Evolutionary conservation across 37 sponge, comb jelly and placozoan genomes (phyloP), one percentile per base, ranked within the genome.

Genomic region (Beroe ovata): DNA sequence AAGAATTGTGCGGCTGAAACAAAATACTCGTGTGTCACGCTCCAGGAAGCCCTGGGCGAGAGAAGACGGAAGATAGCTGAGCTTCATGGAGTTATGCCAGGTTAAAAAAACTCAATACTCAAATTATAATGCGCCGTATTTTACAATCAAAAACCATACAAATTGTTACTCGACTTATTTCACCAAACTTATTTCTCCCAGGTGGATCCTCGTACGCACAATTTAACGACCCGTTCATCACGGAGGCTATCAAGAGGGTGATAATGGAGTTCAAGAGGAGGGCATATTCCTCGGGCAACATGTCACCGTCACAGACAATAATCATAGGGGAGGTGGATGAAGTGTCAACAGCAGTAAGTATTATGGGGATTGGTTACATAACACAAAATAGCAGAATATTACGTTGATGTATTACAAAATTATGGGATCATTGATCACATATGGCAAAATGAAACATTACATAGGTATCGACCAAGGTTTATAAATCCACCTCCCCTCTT

Each of bases 311-410:
- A 8, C 54, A 77, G 22, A 6, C 54, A 2, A 36, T 77, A 18
- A 20, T 77, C 28, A 35, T 77, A 30, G 84, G 84, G 3, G 84
- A 77, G 8, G 84, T 77, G 84, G 47, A 32, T 54, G 84, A 77
- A 0, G 84, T 77, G n/a, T 32, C 26, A 77, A 77, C 84, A 36
- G 36, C 26, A 35, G 84, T 77, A 14, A 25, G 29, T 62, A n/a
- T n/a, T n/a, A n/a, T n/a, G n/a, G n/a, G n/a, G n/a, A n/a, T n/a
- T n/a, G n/a, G n/a, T n/a, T n/a, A n/a, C n/a, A n/a, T n/a, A n/a
- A n/a, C n/a, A n/a, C n/a, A n/a, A n/a, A n/a, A n/a, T n/a, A n/a
- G n/a, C n/a, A n/a, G n/a, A n/a, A n/a, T n/a, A n/a, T n/a, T n/a
- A n/a, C n/a, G n/a, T n/a, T n/a, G n/a, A n/a, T n/a, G n/a, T n/a